phyloP scores from a whole-genome alignment of 2,113 vertebrate species.

The Acinonyx jubatus region DNA sequence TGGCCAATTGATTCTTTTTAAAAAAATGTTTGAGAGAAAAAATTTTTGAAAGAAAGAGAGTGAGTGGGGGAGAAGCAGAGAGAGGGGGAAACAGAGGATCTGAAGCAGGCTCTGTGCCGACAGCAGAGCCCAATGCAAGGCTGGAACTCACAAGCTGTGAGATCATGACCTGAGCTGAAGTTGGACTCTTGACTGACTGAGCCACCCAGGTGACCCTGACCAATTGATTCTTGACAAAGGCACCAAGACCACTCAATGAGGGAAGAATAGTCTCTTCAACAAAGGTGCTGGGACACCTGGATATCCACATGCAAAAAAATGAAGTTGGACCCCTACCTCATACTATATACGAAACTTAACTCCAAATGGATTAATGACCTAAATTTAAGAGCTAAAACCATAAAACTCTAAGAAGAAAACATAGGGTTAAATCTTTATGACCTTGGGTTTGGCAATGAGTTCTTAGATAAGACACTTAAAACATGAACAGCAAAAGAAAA shows the following conservation, averaged over 20 bases:
- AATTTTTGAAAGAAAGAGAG: too few species aligned
- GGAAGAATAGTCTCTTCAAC: background rate
- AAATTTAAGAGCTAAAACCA: background rate
- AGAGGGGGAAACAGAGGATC: too few species aligned
- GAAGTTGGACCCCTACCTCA: background rate
- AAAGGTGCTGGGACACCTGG: background rate
- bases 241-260: background rate
- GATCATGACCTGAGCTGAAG: too few species aligned
- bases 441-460: background rate
- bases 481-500: background rate
- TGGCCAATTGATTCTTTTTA: background rate
- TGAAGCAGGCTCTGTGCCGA: too few species aligned
- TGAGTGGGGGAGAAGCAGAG: too few species aligned
- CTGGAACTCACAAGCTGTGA: too few species aligned
- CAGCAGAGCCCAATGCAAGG: too few species aligned
- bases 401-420: background rate
- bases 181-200: too few species aligned
- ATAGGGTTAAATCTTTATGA: background rate
- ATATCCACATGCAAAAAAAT: background rate
- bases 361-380: background rate
- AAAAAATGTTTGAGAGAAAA: too few species aligned
- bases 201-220: background rate
- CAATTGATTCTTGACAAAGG: background rate
- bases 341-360: background rate
- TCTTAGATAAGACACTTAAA: background rate